Conservation (phyloP, 2,888 invertebrate species). For the Drosophila emarginata region DNA sequence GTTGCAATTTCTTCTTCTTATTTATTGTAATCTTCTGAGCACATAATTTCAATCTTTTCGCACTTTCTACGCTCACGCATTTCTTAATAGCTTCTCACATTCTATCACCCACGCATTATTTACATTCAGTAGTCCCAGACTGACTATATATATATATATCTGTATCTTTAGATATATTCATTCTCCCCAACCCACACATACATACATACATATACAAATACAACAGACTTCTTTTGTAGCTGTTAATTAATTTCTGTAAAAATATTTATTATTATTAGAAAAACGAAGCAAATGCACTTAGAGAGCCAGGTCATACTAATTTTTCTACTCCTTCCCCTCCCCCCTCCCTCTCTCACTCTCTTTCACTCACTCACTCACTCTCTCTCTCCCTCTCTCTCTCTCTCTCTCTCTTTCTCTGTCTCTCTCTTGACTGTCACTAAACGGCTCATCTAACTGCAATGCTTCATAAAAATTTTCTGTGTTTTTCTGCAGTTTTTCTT, state of each 20-base stretch:
- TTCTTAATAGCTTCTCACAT: not conserved
- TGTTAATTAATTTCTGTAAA: slow-evolving; percentile 67
- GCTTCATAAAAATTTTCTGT: slow-evolving; percentile 72
- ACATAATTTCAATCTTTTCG: not conserved
- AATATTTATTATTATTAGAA: slow-evolving; percentile 74
- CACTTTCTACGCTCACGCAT: not conserved
- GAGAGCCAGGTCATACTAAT: slow-evolving; percentile 33
- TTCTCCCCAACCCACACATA: not conserved
- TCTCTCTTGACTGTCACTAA: slow-evolving; percentile 73
- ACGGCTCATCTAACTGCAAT: slow-evolving; percentile 79
- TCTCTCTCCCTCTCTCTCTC: slow-evolving; percentile 14
- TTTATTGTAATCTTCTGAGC: not conserved
- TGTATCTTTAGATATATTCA: not conserved
- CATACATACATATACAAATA: not conserved
- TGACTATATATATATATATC: not conserved
- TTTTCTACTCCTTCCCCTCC: slow-evolving; percentile 6
- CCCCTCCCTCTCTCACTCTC: not conserved
- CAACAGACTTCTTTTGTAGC: slow-evolving; percentile 25
- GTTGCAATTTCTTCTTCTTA: too few species aligned
- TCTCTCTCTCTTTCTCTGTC: not conserved
- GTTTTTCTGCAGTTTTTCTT: slow-evolving; percentile 7
- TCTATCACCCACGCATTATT: not conserved
- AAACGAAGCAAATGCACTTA: slow-evolving; percentile 61
- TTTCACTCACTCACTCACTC: too few species aligned
- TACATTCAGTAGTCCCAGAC: not conserved